phyloP scores from a whole-genome alignment of 1,140 invertebrate genomes.

The Carcinoscorpius rotundicauda region DNA sequence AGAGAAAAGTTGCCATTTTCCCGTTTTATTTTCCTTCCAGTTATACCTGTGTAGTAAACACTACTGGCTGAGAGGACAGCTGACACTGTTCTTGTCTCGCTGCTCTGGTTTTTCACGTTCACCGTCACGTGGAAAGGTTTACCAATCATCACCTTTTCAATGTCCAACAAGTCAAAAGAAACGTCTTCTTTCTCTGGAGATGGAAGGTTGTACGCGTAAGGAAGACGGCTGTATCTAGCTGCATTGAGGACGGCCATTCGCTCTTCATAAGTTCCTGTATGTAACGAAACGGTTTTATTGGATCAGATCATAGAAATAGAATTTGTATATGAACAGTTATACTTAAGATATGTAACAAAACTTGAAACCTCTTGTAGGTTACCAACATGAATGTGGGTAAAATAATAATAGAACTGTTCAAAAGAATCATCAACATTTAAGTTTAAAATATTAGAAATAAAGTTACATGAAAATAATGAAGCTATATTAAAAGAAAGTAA shows the following conservation, averaged over 20 bases:
- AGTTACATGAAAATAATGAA: too few relatives aligned
- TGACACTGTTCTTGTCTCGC: conserved; percentile 47
- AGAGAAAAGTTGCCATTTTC: conserved; percentile 37
- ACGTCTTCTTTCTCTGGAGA: conserved; percentile 64
- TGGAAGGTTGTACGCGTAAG: conserved; percentile 30
- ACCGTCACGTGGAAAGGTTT: conserved; percentile 47
- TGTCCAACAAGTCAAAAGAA: conserved; percentile 64
- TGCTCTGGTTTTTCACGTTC: conserved; percentile 30
- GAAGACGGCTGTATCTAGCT: conserved; percentile 16
- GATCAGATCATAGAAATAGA: too few relatives aligned
- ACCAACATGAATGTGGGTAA: too few relatives aligned
- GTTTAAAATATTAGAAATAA: too few relatives aligned
- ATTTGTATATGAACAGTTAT: too few relatives aligned
- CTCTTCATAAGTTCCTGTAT: conserved; percentile 44
- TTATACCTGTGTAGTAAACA: conserved; percentile 62
- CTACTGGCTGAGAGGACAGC: conserved; percentile 49
- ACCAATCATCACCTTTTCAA: conserved; percentile 75
- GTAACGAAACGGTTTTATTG: not conserved
- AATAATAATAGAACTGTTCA: too few relatives aligned
- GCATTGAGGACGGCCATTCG: conserved; percentile 69
- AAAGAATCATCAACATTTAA: too few relatives aligned
- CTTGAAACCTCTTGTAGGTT: too few relatives aligned
- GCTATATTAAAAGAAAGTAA: too few relatives aligned
- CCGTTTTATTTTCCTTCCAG: conserved; percentile 51
- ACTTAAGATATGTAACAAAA: too few relatives aligned